These are phyloP conservation scores for Nothoprocta pentlandii DNA, from an alignment of 2,113 vertebrate genomes.

Conservation along the genomic window DNA sequence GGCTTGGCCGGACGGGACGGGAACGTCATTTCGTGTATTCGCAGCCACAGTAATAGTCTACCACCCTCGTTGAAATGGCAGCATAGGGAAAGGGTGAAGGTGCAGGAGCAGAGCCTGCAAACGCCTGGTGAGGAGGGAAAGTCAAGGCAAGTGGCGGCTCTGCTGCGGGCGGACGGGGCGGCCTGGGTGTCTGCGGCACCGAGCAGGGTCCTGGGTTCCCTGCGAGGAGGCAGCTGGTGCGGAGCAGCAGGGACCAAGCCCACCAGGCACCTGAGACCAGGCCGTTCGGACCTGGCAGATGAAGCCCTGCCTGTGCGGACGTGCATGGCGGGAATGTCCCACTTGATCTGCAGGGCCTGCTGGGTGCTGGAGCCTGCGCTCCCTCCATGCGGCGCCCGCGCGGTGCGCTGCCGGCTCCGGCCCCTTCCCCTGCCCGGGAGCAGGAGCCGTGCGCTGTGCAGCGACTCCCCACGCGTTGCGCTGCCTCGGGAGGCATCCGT, in stretches of 20 bases:
- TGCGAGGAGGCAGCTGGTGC: slow-evolving; percentile 22
- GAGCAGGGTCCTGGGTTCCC: slow-evolving; percentile 29
- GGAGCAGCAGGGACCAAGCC: slow-evolving; percentile 15
- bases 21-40: slow-evolving; percentile 60
- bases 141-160: background rate
- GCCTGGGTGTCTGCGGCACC: background rate
- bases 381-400: too few relatives aligned
- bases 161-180: background rate
- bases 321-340: slow-evolving; percentile 39
- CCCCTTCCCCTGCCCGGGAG: too few relatives aligned
- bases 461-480: too few relatives aligned
- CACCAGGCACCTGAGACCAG: slow-evolving; percentile 48
- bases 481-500: background rate
- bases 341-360: background rate
- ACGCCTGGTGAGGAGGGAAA: background rate
- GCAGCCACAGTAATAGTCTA: slow-evolving; percentile 19
- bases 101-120: background rate
- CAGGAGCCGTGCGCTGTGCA: too few relatives aligned
- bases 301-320: slow-evolving; percentile 50
- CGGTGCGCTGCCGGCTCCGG: too few relatives aligned
- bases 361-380: background rate
- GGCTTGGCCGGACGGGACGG: slow-evolving; percentile 16
- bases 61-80: slow-evolving; percentile 6
- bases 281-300: slow-evolving; percentile 53
- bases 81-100: slow-evolving; percentile 23